Evolutionary conservation across 1,140 invertebrate species (phyloP), one percentile per base, ranked within the genome.

Genomic region (Drosophila pallidifrons): DNA sequence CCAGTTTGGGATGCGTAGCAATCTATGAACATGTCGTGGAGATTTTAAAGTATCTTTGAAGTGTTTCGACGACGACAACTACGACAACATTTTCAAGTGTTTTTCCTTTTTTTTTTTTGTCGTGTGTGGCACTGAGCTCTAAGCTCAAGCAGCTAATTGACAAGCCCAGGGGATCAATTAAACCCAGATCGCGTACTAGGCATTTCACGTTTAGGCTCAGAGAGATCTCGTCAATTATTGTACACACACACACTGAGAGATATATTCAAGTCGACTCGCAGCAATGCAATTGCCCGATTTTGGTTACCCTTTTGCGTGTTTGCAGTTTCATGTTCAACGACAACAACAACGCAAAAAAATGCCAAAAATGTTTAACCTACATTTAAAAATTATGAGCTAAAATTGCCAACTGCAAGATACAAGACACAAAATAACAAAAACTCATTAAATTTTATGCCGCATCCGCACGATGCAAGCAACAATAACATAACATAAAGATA

Each of bases 91-190:
- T 61, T 61, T 60, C n/a, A 49, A 41, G 51, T 58, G 15, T 52
- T 51, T 58, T 43, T 30, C 43, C 3, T 15, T 16, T 13, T 64
- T 67, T n/a, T 67, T 38, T 38, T 38, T 32, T 32, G 30, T 32
- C 30, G 30, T 32, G 30, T 32, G 30, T 63, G 47, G 51, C n/a
- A 20, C 66, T 76, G 63, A 43, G 41, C 41, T 13, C 41, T 76
- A 58, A 54, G 59, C 78, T 72, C 72, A 73, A 63, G 32, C 61
- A 71, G 79, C 82, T 89, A 88, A 83, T 88, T 88, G 85, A 61
- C 77, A 89, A 68, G 81, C 83, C 85, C 77, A 78, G 85, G 85
- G 83, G 83, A 88, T 78, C 83, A 88, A 88, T 88, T 88, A 88
- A 78, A 61, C 41, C 13, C 52, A 16, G 61, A 43, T 57, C 52